Evolutionary conservation across 2,797 vertebrate species (phyloP), one percentile per base, ranked within the genome.

Genomic region (Cirrhinus molitorella): DNA sequence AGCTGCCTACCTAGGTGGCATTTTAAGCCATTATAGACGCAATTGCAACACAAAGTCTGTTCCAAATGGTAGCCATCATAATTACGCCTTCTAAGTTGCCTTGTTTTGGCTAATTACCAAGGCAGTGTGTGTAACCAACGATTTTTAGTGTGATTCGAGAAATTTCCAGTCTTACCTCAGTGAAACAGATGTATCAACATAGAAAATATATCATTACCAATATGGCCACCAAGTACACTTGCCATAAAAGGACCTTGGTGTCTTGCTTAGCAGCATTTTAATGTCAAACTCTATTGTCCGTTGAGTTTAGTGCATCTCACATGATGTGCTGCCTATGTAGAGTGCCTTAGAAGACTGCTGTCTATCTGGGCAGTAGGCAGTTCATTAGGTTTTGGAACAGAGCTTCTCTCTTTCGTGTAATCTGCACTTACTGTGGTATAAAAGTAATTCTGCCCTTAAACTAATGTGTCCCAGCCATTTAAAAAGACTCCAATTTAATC

Each of bases 401-500:
- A 67, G 28, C 43, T 51, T 55, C 23, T 70, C 66, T 76, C 34
- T 40, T 75, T 76, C 23, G n/a, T 57, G 61, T 76, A 34, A 67
- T 68, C 63, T 76, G 19, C 51, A 37, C 19, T 77, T 28, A 70
- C 61, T 75, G 51, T 76, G 70, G 37, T 59, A 47, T 66, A 77
- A 76, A 45, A 83, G 43, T 76, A 34, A 34, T 83, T 82, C 67
- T 70, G 23, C 53, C 31, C 82, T 83, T 47, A 71, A 86, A 81
- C 67, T 9, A 83, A 72, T 63, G 45, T 68, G 51, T 61, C 66
- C 72, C 34, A 13, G 72, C 49, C 25, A 47, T 83, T 83, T n/a
- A 72, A 77, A 79, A 77, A 34, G 21, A 71, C 65, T 86, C 81
- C 37, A 73, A 57, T 74, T 70, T 67, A 83, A 85, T 86, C 67